Evolutionary conservation across 2,113 vertebrate genomes (phyloP), one percentile per base, ranked within the genome.

Genomic region (Deroptyus accipitrinus): DNA sequence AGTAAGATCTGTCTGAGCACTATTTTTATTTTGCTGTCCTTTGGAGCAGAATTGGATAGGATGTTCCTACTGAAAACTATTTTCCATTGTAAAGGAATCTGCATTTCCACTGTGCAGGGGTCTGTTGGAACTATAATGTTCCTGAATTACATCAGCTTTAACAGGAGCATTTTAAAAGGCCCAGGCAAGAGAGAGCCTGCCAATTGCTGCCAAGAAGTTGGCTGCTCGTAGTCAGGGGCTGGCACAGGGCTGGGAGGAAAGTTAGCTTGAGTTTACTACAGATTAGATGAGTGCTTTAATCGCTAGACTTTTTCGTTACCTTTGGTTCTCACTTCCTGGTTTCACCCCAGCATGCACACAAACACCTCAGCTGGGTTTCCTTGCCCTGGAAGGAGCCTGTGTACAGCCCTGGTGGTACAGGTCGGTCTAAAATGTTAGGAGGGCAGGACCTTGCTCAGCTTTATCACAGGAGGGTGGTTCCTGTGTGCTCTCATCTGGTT

Each of bases 141-240:
- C 61, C 66, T 57, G 37, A 88, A 74, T 44, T 22, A 42, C 12
- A 77, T 13, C 7, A 33, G 10, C 57, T 78, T 70, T 70, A 88
- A 82, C 22, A 10, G 51, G 84, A 48, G 8, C 19, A 62, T 83
- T 87, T 70, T 39, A 42, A 35, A 66, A 39, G 54, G 24, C 61
- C 20, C 24, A 49, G 37, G 28, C 28, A 83, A 46, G 69, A 70
- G 9, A 78, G 23, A 78, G 15, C 25, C 17, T 1, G 2, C 42
- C 0, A 0, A 41, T 19, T 61, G 17, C 48, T 68, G n/a, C 59
- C 1, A 0, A 63, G 59, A 16, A 59, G 39, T 17, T 64, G 24
- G 46, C 54, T 73, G 31, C 16, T 73, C 33, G 42, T 27, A 19
- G n/a, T 68, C 12, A 76, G 54, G 54, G 44, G 19, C 35, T 75